Conservation (phyloP, 2,113 vertebrate species). For the Cryptoleucopteryx plumbea region DNA sequence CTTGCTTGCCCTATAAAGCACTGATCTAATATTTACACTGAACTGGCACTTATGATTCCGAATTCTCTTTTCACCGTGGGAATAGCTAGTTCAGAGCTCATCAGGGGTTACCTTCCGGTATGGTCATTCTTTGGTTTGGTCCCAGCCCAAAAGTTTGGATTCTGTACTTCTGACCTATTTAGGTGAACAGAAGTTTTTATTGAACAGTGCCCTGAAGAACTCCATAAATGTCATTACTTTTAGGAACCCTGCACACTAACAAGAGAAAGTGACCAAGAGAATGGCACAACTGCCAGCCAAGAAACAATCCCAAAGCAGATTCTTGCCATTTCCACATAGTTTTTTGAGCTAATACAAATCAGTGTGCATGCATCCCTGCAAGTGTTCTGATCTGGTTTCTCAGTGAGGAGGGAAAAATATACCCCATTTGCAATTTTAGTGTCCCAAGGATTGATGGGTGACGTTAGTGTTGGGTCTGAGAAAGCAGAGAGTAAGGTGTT, state of each 20-base stretch:
- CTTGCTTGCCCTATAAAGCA: neutral
- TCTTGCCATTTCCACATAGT: neutral
- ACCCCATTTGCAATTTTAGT: neutral
- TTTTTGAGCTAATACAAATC: neutral
- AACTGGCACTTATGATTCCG: neutral
- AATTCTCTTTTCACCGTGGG: neutral
- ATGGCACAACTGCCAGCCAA: neutral
- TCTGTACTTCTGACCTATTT: neutral
- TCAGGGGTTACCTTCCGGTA: neutral
- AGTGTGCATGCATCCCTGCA: neutral
- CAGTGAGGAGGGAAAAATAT: neutral
- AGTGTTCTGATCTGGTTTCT: neutral
- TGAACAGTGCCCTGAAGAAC: neutral
- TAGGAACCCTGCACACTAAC: neutral
- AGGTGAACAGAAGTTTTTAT: neutral
- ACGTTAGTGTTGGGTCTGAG: neutral
- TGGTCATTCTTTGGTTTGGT: neutral
- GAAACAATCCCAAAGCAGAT: neutral
- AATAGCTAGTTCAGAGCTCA: neutral
- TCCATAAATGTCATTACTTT: neutral
- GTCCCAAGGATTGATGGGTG: neutral
- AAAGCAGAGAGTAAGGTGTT: neutral
- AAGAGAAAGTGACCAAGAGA: neutral
- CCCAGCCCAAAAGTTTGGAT: neutral
- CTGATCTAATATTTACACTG: neutral